A percentile compares a stretch with the other conserved stretches of the same genome.
phyloP scores from a whole-genome alignment of 2,888 invertebrate genomes.

The Thymelicus sylvestris region DNA sequence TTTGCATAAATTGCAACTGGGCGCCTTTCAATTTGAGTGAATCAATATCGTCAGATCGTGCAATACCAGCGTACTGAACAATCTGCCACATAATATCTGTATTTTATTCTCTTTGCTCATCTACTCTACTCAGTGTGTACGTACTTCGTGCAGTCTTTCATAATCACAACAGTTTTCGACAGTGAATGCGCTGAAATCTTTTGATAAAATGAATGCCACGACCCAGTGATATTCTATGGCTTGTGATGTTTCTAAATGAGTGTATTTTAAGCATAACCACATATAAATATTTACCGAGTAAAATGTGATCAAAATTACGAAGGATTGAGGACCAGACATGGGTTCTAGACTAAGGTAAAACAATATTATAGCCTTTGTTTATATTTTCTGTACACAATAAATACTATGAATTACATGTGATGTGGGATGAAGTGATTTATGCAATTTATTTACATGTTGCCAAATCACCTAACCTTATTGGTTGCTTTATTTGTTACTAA shows the following conservation, averaged over 20 bases:
- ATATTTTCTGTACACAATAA: background rate
- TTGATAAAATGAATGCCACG: conserved; percentile 54
- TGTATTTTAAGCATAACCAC: conserved; percentile 50
- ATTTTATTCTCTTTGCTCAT: background rate
- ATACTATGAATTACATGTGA: background rate
- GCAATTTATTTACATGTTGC: conserved; percentile 36
- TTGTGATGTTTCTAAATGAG: conserved; percentile 66
- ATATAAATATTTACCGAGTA: conserved; percentile 48
- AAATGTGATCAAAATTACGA: conserved; percentile 63
- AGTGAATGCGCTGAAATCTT: conserved; percentile 21
- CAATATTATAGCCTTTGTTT: background rate
- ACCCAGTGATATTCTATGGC: conserved; percentile 65
- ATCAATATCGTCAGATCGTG: background rate
- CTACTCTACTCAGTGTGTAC: background rate
- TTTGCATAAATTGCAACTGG: conserved; percentile 12
- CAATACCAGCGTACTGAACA: background rate
- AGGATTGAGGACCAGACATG: conserved; percentile 67
- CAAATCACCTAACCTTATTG: conserved; percentile 44
- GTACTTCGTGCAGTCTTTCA: conserved; percentile 2
- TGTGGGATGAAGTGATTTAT: background rate
- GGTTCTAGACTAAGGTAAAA: conserved; percentile 79
- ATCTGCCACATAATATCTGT: background rate
- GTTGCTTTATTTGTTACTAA: conserved; percentile 37
- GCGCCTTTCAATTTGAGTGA: background rate
- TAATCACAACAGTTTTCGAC: conserved; percentile 10